Conservation (phyloP, 2,888 invertebrate genomes). For the Trissoscelio sp. region DNA sequence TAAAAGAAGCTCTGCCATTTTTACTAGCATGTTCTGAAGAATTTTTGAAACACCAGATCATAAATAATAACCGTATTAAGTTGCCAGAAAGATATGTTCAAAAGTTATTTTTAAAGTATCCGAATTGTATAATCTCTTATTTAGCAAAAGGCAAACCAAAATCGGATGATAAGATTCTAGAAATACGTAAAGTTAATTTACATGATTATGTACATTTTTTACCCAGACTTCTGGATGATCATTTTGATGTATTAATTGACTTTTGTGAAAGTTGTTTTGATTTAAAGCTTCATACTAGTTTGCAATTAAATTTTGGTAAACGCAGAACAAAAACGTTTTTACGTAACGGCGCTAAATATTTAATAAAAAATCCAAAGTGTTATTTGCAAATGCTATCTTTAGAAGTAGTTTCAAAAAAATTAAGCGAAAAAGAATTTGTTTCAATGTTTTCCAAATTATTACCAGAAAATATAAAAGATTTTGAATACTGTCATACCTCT, state of each 20-base stretch:
- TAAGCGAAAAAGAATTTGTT: neutral
- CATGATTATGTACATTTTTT: conserved; percentile 69
- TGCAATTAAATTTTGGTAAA: conserved; percentile 55
- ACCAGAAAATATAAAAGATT: neutral
- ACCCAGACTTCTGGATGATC: conserved; percentile 72
- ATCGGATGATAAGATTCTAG: too few relatives aligned
- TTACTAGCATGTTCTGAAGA: too few relatives aligned
- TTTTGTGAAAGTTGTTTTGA: conserved; percentile 2
- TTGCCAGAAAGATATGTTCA: too few relatives aligned
- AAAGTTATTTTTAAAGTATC: too few relatives aligned
- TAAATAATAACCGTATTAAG: too few relatives aligned
- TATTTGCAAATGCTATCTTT: neutral
- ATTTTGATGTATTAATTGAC: conserved; percentile 66
- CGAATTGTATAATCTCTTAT: too few relatives aligned
- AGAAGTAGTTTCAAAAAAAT: neutral
- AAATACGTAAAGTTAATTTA: too few relatives aligned
- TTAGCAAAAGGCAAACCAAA: too few relatives aligned
- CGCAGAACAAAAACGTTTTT: conserved; percentile 24
- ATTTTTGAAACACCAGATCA: too few relatives aligned
- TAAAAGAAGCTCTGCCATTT: too few relatives aligned
- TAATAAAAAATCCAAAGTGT: neutral
- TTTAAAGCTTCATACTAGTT: neutral
- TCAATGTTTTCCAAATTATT: conserved; percentile 12
- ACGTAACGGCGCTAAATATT: neutral
- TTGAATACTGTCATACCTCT: neutral